These are phyloP conservation scores for Ethmia dodecea DNA, from an alignment of 2,888 invertebrate genomes.

Conservation along the genomic window DNA sequence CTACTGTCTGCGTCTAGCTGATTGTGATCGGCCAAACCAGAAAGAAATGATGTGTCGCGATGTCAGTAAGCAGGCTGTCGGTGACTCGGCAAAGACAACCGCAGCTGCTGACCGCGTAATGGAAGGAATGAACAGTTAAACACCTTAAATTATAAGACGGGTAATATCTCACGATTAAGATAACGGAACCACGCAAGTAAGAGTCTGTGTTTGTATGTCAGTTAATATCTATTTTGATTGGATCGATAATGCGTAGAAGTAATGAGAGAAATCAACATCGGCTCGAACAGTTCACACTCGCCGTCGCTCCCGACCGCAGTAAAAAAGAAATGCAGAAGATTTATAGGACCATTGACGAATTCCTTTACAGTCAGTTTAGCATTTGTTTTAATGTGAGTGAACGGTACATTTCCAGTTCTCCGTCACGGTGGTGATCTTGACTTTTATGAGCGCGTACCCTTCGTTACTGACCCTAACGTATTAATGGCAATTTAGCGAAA, in stretches of 20 bases:
- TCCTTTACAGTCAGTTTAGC: slow-evolving; percentile 46
- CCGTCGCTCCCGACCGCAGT: too few species aligned
- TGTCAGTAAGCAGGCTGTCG: slow-evolving; percentile 6
- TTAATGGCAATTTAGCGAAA: not conserved
- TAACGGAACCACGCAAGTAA: slow-evolving; percentile 8
- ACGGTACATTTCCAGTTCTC: slow-evolving; percentile 28
- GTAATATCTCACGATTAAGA: slow-evolving; percentile 9
- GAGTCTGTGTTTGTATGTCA: slow-evolving; percentile 2
- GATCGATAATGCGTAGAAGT: not conserved
- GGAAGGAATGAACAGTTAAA: slow-evolving; percentile 3
- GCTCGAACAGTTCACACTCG: not conserved
- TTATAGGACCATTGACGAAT: slow-evolving; percentile 42
- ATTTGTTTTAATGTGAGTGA: slow-evolving; percentile 34
- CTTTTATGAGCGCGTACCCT: slow-evolving; percentile 8
- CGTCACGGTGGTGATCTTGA: slow-evolving; percentile 18
- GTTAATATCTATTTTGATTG: not conserved
- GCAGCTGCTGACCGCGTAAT: not conserved
- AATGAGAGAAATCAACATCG: slow-evolving; percentile 1
- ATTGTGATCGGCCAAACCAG: slow-evolving; percentile 10
- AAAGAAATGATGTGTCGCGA: slow-evolving; percentile 11
- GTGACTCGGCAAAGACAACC: slow-evolving; percentile 1
- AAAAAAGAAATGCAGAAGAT: slow-evolving; percentile 31
- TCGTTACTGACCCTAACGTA: slow-evolving; percentile 10
- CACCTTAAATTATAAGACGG: slow-evolving; percentile 8
- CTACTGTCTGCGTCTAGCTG: slow-evolving; percentile 11